These are phyloP conservation scores for Dromas ardeola DNA, from an alignment of 2,113 vertebrate species.

Conservation along the genomic window DNA sequence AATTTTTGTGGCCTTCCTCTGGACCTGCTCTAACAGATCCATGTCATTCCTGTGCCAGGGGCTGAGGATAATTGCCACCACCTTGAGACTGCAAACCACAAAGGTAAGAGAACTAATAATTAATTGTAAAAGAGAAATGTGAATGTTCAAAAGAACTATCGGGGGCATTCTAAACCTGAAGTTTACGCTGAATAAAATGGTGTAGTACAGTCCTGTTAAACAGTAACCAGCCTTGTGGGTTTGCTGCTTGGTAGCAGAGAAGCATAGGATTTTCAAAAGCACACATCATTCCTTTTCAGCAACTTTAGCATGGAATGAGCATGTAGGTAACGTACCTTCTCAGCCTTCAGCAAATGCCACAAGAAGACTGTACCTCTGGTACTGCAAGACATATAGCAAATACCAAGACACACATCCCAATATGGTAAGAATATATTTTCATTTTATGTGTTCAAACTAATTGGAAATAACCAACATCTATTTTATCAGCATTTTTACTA, in stretches of 20 bases:
- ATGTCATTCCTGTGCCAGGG: neutral
- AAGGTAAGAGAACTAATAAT: neutral
- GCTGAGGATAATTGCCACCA: neutral
- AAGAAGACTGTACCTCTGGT: neutral
- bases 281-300: neutral
- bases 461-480: neutral
- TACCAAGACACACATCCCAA: neutral
- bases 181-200: neutral
- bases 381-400: neutral
- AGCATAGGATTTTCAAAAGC: neutral
- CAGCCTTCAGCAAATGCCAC: neutral
- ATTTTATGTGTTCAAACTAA: neutral
- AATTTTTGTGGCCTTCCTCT: neutral
- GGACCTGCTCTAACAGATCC: neutral
- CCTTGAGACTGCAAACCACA: neutral
- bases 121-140: neutral
- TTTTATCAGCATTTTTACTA: neutral
- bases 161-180: neutral
- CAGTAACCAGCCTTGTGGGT: neutral
- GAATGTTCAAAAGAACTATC: neutral
- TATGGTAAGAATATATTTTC: neutral
- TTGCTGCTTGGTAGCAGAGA: neutral
- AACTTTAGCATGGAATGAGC: neutral
- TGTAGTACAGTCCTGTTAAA: neutral
- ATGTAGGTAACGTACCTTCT: neutral